Evolutionary conservation across 2,888 invertebrate genomes (phyloP).

Genomic region (Lordiphosa andalusiaca): DNA sequence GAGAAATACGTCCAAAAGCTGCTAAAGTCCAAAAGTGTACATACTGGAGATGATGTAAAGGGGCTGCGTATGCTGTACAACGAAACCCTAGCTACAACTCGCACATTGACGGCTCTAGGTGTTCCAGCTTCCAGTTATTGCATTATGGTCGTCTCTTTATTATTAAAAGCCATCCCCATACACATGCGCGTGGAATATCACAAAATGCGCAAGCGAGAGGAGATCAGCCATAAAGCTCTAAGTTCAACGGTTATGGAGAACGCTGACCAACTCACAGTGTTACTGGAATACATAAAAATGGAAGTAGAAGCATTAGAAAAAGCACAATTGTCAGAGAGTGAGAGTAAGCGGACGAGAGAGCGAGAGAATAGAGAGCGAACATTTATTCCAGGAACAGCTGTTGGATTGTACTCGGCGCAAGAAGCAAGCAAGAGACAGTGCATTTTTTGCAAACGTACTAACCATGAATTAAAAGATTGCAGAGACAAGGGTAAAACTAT

Average conservation of each 20-base stretch:
- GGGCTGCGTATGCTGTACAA: not conserved
- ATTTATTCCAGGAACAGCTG: not conserved
- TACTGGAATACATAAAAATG: not conserved
- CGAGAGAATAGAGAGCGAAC: not conserved
- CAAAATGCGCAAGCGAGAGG: not conserved
- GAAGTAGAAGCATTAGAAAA: conserved; percentile 1
- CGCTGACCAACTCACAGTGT: not conserved
- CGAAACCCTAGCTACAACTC: not conserved
- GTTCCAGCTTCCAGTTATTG: not conserved
- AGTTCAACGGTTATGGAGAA: not conserved
- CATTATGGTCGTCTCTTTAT: not conserved
- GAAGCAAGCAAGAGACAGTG: not conserved
- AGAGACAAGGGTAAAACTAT: not conserved
- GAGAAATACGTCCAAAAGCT: no score
- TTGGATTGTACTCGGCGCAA: not conserved
- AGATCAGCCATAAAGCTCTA: not conserved
- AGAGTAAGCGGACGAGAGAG: conserved; percentile 1
- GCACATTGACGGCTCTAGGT: not conserved
- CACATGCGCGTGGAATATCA: no score
- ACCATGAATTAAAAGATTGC: not conserved
- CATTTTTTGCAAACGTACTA: no score
- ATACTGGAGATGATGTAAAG: not conserved
- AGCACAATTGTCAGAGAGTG: conserved; percentile 1
- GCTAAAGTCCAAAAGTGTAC: not conserved
- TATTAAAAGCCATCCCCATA: not conserved